Evolutionary conservation across 2,113 vertebrate genomes (phyloP), one percentile per base, ranked within the genome.

Genomic region (Tragelaphus scriptus): DNA sequence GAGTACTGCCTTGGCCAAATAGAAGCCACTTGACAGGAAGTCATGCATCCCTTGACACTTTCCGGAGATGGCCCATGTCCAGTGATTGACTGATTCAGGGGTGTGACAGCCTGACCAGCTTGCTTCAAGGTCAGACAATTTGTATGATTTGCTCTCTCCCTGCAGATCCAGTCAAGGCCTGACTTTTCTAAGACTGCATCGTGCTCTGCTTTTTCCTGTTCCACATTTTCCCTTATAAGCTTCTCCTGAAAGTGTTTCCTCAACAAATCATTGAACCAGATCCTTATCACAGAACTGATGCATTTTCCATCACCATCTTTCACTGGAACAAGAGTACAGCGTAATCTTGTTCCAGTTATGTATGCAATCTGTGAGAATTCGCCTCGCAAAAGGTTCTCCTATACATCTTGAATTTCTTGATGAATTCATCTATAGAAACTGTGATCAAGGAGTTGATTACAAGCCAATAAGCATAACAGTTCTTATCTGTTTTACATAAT

Each of bases 51-150:
- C 23, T 79, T 44, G 23, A 3, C 5, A 13, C 2, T 19, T 19
- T 21, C 7, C 32, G 21, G 28, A 3, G 6, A 32, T 7, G 6
- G 7, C 12, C 28, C 1, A 0, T 14, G 21, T 21, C 36, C 14
- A 25, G 1, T 3, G 61, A 7, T 6, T 44, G 51, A 32, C 12
- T 11, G 26, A 44, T 32, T 5, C 6, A 32, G 53, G 21, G 4
- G 0, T 65, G n/a, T 3, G 19, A 59, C 23, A 65, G 36, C 49
- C 12, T 19, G 2, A 28, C 14, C n/a, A 19, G 14, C 17, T 75
- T 40, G 23, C 55, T 36, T 55, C 63, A 32, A 23, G 75, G 23
- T 55, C 28, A 59, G 49, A 23, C 25, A 51, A 2, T n/a, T 47
- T 40, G n/a, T 26, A 1, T 32, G 17, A 81, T 71, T 61, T 16